Evolutionary conservation across 1,140 invertebrate genomes (phyloP).

Genomic region (Plutomurus gul): DNA sequence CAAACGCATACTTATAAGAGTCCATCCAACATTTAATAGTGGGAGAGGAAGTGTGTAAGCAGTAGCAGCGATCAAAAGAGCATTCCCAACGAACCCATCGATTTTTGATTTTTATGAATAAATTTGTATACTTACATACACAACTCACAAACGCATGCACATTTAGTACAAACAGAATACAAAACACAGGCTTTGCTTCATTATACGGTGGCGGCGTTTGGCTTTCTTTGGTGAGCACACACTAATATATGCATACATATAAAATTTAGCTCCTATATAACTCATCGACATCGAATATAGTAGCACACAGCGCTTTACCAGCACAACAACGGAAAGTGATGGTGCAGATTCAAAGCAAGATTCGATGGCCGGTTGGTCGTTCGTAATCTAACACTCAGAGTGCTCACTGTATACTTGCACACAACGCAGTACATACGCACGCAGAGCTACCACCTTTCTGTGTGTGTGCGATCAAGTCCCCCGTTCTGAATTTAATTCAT

Average conservation of each 20-base stretch:
- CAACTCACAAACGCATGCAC: not conserved
- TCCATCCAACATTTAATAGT: not conserved
- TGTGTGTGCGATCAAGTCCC: not conserved
- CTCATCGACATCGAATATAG: too few species aligned
- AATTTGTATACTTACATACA: not conserved
- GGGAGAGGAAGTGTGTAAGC: not conserved
- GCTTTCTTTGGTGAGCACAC: not conserved
- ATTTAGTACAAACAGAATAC: not conserved
- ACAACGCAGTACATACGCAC: not conserved
- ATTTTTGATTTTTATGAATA: conserved; percentile 26
- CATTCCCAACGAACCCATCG: conserved; percentile 17
- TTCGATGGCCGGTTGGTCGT: not conserved
- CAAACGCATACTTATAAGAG: not conserved
- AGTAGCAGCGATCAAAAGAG: conserved; percentile 3
- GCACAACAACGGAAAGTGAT: not conserved
- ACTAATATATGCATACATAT: not conserved
- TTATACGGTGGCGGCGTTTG: not conserved
- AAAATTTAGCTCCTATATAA: too few species aligned
- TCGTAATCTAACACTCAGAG: conserved; percentile 39
- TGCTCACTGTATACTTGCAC: not conserved
- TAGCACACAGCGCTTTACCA: too few species aligned
- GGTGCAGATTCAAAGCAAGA: not conserved
- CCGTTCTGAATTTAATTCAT: not conserved
- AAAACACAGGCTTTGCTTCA: not conserved
- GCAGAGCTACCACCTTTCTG: not conserved